phyloP scores from a whole-genome alignment of 2,797 vertebrate genomes.

The Anisognathus igniventris region DNA sequence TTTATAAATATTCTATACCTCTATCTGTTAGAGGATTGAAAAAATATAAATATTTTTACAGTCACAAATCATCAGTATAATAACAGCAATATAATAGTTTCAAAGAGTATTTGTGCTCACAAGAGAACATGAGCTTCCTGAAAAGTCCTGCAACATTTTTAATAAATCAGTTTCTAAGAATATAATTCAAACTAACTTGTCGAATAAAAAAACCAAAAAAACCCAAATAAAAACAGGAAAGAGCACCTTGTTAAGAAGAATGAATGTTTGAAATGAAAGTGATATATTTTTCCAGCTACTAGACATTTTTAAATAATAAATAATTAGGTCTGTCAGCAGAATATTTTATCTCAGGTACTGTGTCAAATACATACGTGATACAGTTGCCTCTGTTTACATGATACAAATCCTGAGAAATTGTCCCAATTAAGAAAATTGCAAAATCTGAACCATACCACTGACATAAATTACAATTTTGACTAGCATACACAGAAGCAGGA shows the following conservation, averaged over 20 bases:
- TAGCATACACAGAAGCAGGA: neutral
- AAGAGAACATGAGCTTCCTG: neutral
- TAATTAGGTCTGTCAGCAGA: neutral
- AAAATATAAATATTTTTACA: neutral
- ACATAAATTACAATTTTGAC: neutral
- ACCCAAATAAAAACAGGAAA: neutral
- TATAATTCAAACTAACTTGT: neutral
- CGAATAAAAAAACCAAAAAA: fast-evolving
- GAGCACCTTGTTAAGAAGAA: neutral
- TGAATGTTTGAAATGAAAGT: neutral
- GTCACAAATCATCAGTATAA: neutral
- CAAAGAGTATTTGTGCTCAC: neutral
- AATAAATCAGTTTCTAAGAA: neutral
- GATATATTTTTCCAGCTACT: neutral
- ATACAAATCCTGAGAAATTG: neutral
- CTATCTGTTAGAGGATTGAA: fast-evolving
- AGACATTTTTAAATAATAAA: neutral
- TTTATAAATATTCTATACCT: neutral
- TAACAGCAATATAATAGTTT: neutral
- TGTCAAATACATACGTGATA: neutral
- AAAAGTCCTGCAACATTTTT: neutral
- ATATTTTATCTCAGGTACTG: neutral
- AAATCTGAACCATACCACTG: neutral
- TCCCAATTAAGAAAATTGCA: neutral
- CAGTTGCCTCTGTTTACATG: neutral